Conservation (phyloP, 2,888 invertebrate species). For the Cylindroiulus punctatus region DNA sequence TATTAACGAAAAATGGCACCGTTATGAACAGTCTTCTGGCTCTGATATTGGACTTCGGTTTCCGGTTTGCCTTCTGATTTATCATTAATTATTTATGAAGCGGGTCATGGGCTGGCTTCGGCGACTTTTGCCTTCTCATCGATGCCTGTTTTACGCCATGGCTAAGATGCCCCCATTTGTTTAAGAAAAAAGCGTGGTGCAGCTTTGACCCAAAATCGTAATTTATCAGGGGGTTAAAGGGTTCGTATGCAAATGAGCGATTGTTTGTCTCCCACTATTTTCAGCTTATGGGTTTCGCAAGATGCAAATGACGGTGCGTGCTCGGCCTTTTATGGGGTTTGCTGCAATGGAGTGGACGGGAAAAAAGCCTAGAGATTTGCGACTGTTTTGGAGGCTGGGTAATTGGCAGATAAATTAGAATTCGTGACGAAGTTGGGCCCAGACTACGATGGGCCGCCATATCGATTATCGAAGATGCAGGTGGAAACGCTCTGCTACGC, state of each 20-base stretch:
- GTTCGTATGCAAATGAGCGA: slow-evolving; percentile 19
- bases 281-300: not conserved
- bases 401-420: slow-evolving; percentile 20
- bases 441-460: not conserved
- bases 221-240: not conserved
- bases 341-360: not conserved
- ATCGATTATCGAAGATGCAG: too few species aligned
- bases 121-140: not conserved
- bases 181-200: not conserved
- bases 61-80: slow-evolving; percentile 19
- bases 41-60: slow-evolving; percentile 8
- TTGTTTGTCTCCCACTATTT: not conserved
- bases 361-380: not conserved
- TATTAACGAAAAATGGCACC: slow-evolving; percentile 17
- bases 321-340: not conserved
- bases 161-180: not conserved
- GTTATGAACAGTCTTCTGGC: not conserved
- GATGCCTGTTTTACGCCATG: not conserved
- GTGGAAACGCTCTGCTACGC: too few species aligned
- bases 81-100: slow-evolving; percentile 16
- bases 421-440: not conserved
- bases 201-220: not conserved
- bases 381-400: not conserved
- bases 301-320: not conserved
- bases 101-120: not conserved